phyloP scores from a whole-genome alignment of 2,797 vertebrate genomes.

The Avahi laniger region DNA sequence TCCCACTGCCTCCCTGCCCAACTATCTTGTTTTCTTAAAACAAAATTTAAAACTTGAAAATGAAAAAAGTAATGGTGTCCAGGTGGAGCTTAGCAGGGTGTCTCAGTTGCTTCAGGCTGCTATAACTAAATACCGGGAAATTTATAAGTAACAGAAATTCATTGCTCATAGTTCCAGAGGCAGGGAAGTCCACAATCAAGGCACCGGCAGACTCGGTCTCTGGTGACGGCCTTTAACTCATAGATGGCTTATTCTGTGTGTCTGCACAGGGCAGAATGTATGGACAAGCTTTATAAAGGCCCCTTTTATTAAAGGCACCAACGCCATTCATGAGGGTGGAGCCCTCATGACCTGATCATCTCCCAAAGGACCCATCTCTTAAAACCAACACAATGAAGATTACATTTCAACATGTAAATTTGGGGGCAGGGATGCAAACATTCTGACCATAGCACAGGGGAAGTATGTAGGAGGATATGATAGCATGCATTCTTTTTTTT shows the following conservation, averaged over 20 bases:
- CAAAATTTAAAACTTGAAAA: background rate
- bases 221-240: background rate
- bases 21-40: background rate
- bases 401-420: background rate
- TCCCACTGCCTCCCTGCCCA: background rate
- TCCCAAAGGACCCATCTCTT: background rate
- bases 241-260: background rate
- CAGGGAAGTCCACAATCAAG: background rate
- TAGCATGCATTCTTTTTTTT: background rate
- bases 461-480: background rate
- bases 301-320: background rate
- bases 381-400: background rate
- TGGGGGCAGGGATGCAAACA: too few species aligned
- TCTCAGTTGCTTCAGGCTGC: background rate
- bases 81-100: background rate
- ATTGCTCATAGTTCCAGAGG: background rate
- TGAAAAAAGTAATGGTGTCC: background rate
- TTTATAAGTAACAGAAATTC: background rate
- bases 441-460: too few species aligned
- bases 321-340: background rate
- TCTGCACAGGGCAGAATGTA: background rate
- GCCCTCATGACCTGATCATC: background rate
- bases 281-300: too few species aligned
- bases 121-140: too few species aligned
- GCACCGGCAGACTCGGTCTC: background rate